Evolutionary conservation across 64 coral and sea anemone genomes (phyloP).

Genomic region (Exaiptasia diaphana): DNA sequence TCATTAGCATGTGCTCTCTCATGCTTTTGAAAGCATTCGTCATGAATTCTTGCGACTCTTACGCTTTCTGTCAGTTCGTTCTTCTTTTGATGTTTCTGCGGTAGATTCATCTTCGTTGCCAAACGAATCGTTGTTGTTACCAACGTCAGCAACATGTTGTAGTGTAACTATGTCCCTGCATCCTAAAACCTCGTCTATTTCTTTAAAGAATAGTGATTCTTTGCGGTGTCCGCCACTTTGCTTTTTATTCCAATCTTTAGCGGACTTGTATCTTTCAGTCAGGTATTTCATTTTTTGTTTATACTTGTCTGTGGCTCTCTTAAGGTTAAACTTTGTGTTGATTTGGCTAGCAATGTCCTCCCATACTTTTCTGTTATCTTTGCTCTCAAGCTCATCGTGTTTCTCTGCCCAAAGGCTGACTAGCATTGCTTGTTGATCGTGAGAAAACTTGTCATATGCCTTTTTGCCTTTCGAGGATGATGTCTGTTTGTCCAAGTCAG

Average conservation of each 20-base stretch:
- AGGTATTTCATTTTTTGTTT: constrained; percentile 52
- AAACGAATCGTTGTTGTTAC: not conserved
- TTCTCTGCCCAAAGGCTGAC: not conserved
- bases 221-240: constrained; percentile 25
- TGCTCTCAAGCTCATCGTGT: constrained; percentile 5
- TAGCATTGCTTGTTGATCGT: constrained; percentile 8
- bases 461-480: too few species aligned
- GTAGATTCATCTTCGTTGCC: not conserved
- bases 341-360: not conserved
- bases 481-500: too few species aligned
- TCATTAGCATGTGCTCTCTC: too few species aligned
- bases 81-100: not conserved
- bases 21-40: too few species aligned
- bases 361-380: constrained; percentile 16
- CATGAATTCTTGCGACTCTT: too few species aligned
- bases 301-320: constrained; percentile 4
- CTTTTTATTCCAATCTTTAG: constrained; percentile 51
- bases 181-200: constrained; percentile 26
- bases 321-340: not conserved
- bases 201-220: constrained; percentile 31
- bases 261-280: constrained; percentile 45
- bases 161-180: constrained; percentile 27
- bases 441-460: not conserved
- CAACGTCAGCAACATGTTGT: constrained; percentile 24
- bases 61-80: not conserved